Evolutionary conservation across 2,113 vertebrate genomes (phyloP), one percentile per base, ranked within the genome.

Genomic region (Scolopax mira): DNA sequence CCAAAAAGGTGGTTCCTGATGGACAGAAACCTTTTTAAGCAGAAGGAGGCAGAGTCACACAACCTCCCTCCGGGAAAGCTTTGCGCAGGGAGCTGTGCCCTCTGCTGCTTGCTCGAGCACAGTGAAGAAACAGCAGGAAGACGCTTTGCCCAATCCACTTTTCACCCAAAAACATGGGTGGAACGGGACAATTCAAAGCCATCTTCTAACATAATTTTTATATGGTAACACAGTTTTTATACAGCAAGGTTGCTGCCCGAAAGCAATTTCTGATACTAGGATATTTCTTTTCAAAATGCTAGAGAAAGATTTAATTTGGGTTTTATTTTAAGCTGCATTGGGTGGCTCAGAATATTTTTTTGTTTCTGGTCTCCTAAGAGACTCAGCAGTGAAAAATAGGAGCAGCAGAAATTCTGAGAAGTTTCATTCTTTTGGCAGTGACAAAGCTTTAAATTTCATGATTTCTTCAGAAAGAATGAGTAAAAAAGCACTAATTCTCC

Each of bases 41-140:
- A 46, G 35, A 18, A 39, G 13, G 42, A 89, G 41, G 33, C 33
- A 33, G 1, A 24, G 37, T 31, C 24, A 13, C 35, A 13, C 16
- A 13, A 1, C 6, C 21, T 13, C 3, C 55, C 19, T 42, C 18
- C 49, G 18, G 21, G 64, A 33, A 77, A 12, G 7, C 15, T 92
- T 96, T 91, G 46, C 21, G 48, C 7, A 65, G 93, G 23, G 87
- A 90, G 80, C 81, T 85, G 66, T 96, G 96, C 96, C 96, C 96
- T 93, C 96, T 97, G 92, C 90, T 96, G 96, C 87, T 57, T 73
- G 54, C 42, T 61, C 49, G 31, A 44, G 69, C 31, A 46, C 65
- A 70, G 44, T 77, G 93, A 75, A 67, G 35, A n/a, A 80, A 37
- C 0, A n/a, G 8, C 58, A 66, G 8, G 5, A 41, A 28, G 27